Evolutionary conservation across 2,888 invertebrate species (phyloP), one percentile per base, ranked within the genome.

Genomic region (Apantesis nais): DNA sequence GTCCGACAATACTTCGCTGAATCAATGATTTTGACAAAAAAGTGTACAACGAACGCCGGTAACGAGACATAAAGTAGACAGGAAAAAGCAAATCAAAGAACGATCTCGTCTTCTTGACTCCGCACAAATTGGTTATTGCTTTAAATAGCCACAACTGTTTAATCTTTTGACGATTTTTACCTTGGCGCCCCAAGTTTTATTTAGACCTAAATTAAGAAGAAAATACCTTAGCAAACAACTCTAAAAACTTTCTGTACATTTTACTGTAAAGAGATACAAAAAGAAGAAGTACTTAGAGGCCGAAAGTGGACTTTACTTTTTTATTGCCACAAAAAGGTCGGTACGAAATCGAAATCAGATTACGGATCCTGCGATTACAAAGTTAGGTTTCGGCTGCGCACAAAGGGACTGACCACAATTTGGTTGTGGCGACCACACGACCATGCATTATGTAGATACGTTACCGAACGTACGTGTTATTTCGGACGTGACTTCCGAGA

Each of bases 261-360:
- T 78, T 78, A 85, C 88, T 87, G 85, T 79, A 80, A 84, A 82
- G 83, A 85, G 85, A 86, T 83, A 83, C 83, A 87, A 87, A 88
- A 89, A 90, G 82, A 84, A 83, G 83, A 83, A 81, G 82, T 83
- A 83, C 84, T 86, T 86, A 83, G 81, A 77, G 83, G 77, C 85
- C 84, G 84, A 85, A 86, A 88, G 88, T 85, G 86, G 87, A 85
- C 85, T 87, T 88, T 85, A 86, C 86, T 91, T 93, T 91, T 92
- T 92, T 92, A 89, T 81, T 76, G 82, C 85, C 86, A 87, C 91
- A 93, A 92, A 93, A 92, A 92, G 90, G 88, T 84, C 82, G 84
- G 89, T 86, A 88, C 88, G 89, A 89, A 90, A 92, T 92, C 90
- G 91, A 91, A 93, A 92, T 90, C 90, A 88, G 92, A 92, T 92